phyloP scores from a whole-genome alignment of 2,888 invertebrate species.

The Drosophila sordidula region DNA sequence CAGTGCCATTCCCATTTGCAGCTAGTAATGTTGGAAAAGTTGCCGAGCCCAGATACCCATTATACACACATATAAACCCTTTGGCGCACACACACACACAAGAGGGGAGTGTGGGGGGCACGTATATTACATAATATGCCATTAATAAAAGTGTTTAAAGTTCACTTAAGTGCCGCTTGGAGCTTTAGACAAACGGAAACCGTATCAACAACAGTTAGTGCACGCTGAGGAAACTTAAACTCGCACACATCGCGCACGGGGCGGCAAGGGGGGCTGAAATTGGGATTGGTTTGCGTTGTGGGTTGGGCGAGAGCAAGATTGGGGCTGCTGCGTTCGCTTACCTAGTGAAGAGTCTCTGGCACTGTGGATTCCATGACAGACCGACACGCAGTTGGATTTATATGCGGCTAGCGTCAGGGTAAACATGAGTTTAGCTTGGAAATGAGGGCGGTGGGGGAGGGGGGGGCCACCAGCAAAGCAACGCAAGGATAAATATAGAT shows the following conservation, averaged over 20 bases:
- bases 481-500: constrained; percentile 35
- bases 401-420: constrained; percentile 71
- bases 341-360: constrained; percentile 23
- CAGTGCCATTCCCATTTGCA: constrained; percentile 66
- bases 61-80: constrained; percentile 25
- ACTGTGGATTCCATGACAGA: constrained; percentile 54
- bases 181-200: constrained; percentile 81
- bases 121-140: constrained; percentile 81
- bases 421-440: constrained; percentile 55
- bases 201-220: constrained; percentile 79
- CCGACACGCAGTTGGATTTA: constrained; percentile 68
- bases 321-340: constrained; percentile 24
- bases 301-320: not conserved
- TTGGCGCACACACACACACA: constrained; percentile 17
- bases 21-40: constrained; percentile 76
- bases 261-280: not conserved
- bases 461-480: not conserved
- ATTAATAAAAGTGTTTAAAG: constrained; percentile 81
- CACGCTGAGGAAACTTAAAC: constrained; percentile 65
- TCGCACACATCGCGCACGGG: constrained; percentile 21
- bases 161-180: constrained; percentile 80
- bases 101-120: constrained; percentile 30
- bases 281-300: constrained; percentile 24
- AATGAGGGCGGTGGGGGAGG: constrained; percentile 2
- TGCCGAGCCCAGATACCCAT: constrained; percentile 54